A percentile compares a stretch with the other conserved stretches of the same genome.
These are phyloP conservation scores for Andrena hattorfiana DNA, from an alignment of 2,888 invertebrate species.

Conservation along the genomic window DNA sequence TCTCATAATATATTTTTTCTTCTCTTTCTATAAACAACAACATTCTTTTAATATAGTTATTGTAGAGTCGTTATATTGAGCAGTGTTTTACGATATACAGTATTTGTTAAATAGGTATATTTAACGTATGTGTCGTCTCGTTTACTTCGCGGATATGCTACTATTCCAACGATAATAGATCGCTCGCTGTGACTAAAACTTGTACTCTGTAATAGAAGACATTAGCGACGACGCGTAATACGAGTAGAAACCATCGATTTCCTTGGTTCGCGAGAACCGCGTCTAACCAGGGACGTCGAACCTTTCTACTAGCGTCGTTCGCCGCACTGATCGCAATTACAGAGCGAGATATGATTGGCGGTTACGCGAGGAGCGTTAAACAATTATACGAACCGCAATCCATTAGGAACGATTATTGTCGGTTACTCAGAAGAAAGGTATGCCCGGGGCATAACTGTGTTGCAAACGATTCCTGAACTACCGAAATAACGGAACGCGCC, in stretches of 20 bases:
- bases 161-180: conserved; percentile 50
- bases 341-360: conserved; percentile 69
- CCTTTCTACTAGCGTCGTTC: conserved; percentile 33
- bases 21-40: conserved; percentile 80
- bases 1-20: conserved; percentile 74
- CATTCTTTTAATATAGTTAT: conserved; percentile 78
- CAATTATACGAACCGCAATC: conserved; percentile 38
- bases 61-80: conserved; percentile 82
- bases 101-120: conserved; percentile 72
- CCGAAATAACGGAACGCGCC: background rate
- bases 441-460: background rate
- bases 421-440: conserved; percentile 45
- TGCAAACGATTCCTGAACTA: conserved; percentile 13
- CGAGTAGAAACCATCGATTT: conserved; percentile 36
- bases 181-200: conserved; percentile 57
- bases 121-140: conserved; percentile 62
- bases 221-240: conserved; percentile 27
- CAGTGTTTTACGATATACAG: conserved; percentile 76
- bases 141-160: conserved; percentile 65
- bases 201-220: conserved; percentile 64
- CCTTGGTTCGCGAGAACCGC: background rate
- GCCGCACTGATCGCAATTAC: conserved; percentile 49
- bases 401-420: conserved; percentile 61
- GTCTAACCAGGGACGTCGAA: conserved; percentile 15
- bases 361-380: conserved; percentile 66